Base-by-base conservation (phyloP, 2,113 vertebrate species). In the Thomomys bottae region DNA sequence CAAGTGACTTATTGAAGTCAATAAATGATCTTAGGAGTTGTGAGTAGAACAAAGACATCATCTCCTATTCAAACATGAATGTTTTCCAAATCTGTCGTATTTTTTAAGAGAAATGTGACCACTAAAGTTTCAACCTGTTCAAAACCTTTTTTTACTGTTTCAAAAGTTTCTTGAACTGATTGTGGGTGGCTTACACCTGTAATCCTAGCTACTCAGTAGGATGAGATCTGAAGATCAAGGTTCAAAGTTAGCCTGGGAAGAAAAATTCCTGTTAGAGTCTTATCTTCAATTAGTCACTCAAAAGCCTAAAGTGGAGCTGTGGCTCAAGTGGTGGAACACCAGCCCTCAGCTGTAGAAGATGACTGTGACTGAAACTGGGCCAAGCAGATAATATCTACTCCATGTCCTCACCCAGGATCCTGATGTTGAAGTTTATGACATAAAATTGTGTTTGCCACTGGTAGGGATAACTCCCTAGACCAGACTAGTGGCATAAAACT, bases 381-480 rank as follows among this genome's bases (percentile, higher is more conserved):
- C 67, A 67, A 72, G 30, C 8, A 73, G 23, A 63, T 11, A 59
- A 8, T 6, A 0, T 15, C 64, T 8, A 11, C 45, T 68, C 28
- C 30, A 42, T 38, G 26, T 20, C 67, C 5, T 61, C 9, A 42
- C 34, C 68, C 63, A 81, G n/a, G 68, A 70, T 80, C 49, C 75
- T 85, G 75, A 76, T 14, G 7, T 15, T 57, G 28, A 89, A 77
- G 28, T 45, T 49, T 59, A 36, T 42, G 59, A 61, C 36, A 38
- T 30, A 92, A 77, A n/a, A 26, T n/a, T 90, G 64, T 84, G 63
- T 64, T 32, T 94, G 71, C 72, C 26, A 34, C 40, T 36, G 49
- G 14, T 17, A 54, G 49, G 49, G 12, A 54, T 15, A 15, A 54
- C 49, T 54, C 15, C 57, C 63, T n/a, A 75, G 21, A 32, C 68